Evolutionary conservation across 1,140 invertebrate species (phyloP).

Genomic region (Ephestia elutella): DNA sequence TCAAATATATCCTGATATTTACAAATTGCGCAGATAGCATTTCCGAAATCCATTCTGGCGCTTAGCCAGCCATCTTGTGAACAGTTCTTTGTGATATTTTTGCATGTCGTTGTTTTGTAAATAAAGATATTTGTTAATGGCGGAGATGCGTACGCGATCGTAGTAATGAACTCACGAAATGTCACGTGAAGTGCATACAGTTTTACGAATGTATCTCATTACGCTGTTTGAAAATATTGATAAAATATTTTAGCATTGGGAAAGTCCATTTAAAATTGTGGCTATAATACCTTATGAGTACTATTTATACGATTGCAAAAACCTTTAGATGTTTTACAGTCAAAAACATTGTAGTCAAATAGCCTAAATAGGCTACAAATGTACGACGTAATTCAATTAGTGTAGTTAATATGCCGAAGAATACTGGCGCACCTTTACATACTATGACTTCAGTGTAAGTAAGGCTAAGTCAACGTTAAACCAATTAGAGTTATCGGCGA

Average conservation of each 20-base stretch:
- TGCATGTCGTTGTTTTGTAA: not conserved
- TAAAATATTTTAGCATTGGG: not conserved
- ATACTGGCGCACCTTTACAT: not conserved
- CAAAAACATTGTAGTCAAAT: no score
- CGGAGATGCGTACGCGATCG: not conserved
- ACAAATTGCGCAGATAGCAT: slow-evolving; percentile 17
- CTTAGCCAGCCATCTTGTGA: slow-evolving; percentile 8
- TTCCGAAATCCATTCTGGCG: slow-evolving; percentile 22
- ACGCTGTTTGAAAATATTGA: no score
- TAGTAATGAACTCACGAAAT: not conserved
- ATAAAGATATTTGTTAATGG: not conserved
- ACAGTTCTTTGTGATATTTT: slow-evolving; percentile 18
- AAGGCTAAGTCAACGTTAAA: not conserved
- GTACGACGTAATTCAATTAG: no score
- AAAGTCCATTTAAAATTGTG: no score
- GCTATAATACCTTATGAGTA: no score
- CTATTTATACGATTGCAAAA: no score
- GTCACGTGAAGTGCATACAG: not conserved
- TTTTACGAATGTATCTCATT: not conserved
- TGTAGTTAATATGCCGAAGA: not conserved
- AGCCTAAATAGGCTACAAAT: no score
- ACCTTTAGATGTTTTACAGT: no score
- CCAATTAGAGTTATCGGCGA: slow-evolving; percentile 1
- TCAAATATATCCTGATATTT: slow-evolving; percentile 9
- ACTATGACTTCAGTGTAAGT: not conserved